Percentiles rank a stretch among this genome's conserved stretches.
Evolutionary conservation across 2,888 invertebrate genomes (phyloP).

Genomic region (Plutella xylostella): DNA sequence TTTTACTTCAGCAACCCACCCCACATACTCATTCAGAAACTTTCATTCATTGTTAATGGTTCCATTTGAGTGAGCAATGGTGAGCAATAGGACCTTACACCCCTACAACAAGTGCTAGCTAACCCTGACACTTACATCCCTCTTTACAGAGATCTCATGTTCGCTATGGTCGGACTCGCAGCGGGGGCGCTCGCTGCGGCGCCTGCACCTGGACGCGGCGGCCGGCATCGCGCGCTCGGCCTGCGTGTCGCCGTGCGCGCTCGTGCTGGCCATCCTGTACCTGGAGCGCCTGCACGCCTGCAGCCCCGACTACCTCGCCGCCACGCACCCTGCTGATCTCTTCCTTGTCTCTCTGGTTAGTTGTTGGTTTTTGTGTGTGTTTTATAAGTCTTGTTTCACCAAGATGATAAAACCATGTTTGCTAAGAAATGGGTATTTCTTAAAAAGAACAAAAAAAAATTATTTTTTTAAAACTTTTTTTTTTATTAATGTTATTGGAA

Average conservation of each 20-base stretch:
- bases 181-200: slow-evolving; percentile 80
- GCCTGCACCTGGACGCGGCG: slow-evolving; percentile 81
- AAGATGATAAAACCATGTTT: too few relatives aligned
- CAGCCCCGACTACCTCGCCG: slow-evolving; percentile 86
- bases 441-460: too few relatives aligned
- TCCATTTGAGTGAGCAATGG: neutral
- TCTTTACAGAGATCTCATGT: slow-evolving; percentile 79
- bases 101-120: too few relatives aligned
- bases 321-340: slow-evolving; percentile 89
- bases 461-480: too few relatives aligned
- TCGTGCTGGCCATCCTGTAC: slow-evolving; percentile 93
- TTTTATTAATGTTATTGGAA: too few relatives aligned
- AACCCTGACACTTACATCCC: too few relatives aligned
- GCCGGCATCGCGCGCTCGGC: slow-evolving; percentile 82
- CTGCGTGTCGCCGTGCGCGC: slow-evolving; percentile 90
- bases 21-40: neutral
- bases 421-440: too few relatives aligned
- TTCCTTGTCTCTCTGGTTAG: slow-evolving; percentile 90
- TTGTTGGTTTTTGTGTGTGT: neutral
- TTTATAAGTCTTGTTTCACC: too few relatives aligned
- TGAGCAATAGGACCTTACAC: too few relatives aligned
- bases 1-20: neutral
- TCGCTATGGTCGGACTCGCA: slow-evolving; percentile 85
- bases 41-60: neutral
- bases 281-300: slow-evolving; percentile 86